Evolutionary conservation across 2,113 vertebrate species (phyloP).

Genomic region (Colossoma macropomum): DNA sequence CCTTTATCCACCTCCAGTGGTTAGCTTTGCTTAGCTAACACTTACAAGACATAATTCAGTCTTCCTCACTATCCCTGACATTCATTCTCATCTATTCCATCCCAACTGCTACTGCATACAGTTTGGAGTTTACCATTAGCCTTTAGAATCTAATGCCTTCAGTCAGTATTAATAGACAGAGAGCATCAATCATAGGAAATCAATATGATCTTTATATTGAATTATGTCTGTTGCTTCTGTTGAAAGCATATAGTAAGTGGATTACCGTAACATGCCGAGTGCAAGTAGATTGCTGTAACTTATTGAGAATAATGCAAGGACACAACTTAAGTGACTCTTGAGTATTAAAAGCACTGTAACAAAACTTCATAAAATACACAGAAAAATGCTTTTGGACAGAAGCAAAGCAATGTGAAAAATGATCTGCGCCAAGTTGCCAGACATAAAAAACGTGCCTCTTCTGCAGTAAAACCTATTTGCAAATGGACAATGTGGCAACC

Average conservation of each 20-base stretch:
- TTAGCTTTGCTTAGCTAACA: conserved; percentile 19
- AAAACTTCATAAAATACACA: not conserved
- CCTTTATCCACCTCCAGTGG: conserved; percentile 20
- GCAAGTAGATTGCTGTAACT: not conserved
- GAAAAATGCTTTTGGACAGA: not conserved
- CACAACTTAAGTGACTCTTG: not conserved
- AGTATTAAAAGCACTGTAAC: conserved; percentile 12
- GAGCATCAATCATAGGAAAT: conserved; percentile 11
- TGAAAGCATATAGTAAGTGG: conserved; percentile 4
- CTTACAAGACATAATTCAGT: conserved; percentile 5
- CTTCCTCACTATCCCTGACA: not conserved
- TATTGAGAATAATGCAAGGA: not conserved
- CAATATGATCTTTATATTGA: not conserved
- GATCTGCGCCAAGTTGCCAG: not conserved
- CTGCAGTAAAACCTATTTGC: conserved; percentile 23
- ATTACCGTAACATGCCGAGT: conserved; percentile 1
- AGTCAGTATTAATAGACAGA: not conserved
- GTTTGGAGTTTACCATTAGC: not conserved
- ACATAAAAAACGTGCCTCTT: not conserved
- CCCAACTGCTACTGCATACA: conserved; percentile 11
- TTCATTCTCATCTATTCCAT: conserved; percentile 37
- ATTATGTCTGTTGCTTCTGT: not conserved
- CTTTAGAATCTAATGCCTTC: not conserved
- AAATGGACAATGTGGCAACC: conserved; percentile 18
- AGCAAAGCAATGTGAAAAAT: not conserved